phyloP scores from a whole-genome alignment of 2,113 vertebrate species.

The Lepisosteus oculatus region DNA sequence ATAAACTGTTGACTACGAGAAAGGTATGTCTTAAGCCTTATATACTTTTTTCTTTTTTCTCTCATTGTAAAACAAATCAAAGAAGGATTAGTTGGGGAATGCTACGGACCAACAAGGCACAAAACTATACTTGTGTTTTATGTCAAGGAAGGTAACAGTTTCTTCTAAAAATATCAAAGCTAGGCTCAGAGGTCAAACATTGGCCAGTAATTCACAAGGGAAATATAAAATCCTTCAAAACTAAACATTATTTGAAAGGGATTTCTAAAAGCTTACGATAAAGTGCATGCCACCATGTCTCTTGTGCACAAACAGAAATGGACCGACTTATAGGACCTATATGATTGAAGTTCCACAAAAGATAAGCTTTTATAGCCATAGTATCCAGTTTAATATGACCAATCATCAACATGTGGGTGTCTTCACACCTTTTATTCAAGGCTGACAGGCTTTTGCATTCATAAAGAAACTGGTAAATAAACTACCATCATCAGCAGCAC shows the following conservation, averaged over 20 bases:
- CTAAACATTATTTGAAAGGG: neutral
- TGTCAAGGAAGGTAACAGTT: neutral
- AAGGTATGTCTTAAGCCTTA: conserved; percentile 10
- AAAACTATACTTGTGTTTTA: conserved; percentile 8
- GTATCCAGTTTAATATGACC: too few relatives aligned
- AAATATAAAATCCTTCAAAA: conserved; percentile 6
- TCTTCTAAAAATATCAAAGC: conserved; percentile 1
- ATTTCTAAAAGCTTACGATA: neutral
- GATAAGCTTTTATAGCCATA: too few relatives aligned
- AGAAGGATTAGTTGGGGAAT: conserved; percentile 9
- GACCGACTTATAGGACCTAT: too few relatives aligned
- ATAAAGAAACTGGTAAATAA: too few relatives aligned
- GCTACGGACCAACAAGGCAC: conserved; percentile 5
- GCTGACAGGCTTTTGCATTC: too few relatives aligned
- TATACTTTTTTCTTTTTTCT: neutral
- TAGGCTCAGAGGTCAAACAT: neutral
- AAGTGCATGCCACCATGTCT: too few relatives aligned
- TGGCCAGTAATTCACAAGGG: conserved; percentile 1
- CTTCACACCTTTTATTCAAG: too few relatives aligned
- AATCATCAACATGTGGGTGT: too few relatives aligned
- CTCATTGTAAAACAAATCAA: neutral
- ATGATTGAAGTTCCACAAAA: too few relatives aligned
- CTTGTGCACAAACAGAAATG: too few relatives aligned
- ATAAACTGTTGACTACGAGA: neutral
- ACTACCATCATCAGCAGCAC: too few relatives aligned